These are phyloP conservation scores for Uropetala carovei DNA, from an alignment of 2,888 invertebrate genomes.

Conservation along the genomic window DNA sequence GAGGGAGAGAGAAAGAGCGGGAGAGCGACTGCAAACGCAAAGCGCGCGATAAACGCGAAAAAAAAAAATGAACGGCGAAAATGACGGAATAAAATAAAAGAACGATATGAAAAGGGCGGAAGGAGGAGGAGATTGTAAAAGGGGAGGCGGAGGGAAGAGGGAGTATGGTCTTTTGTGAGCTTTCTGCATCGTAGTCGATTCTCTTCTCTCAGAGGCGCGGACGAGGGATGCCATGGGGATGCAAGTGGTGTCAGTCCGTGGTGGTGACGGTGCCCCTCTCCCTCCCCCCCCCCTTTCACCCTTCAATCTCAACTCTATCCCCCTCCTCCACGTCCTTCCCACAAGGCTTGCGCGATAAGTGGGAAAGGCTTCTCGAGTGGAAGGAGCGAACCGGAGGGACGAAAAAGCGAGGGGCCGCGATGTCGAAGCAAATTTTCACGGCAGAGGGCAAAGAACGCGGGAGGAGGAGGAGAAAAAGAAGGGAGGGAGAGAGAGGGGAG, in stretches of 20 bases:
- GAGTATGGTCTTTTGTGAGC: no score
- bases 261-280: background rate
- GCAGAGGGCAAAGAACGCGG: slow-evolving; percentile 65
- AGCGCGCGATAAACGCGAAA: background rate
- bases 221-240: background rate
- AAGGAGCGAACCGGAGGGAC: slow-evolving; percentile 26
- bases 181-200: no score
- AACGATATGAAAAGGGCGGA: background rate
- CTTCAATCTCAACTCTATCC: slow-evolving; percentile 58
- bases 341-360: slow-evolving; percentile 73
- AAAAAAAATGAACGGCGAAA: background rate
- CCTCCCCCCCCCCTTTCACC: no score
- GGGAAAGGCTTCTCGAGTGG: slow-evolving; percentile 72
- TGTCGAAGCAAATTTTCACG: slow-evolving; percentile 65
- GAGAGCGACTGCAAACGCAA: background rate
- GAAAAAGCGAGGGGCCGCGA: slow-evolving; percentile 58
- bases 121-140: background rate
- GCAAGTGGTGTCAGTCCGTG: background rate
- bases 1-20: background rate
- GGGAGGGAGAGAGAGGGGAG: background rate
- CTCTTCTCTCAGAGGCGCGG: background rate
- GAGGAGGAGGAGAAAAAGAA: slow-evolving; percentile 59
- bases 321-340: slow-evolving; percentile 71
- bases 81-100: background rate
- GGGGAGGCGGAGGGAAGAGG: background rate